A percentile compares a stretch with the other conserved stretches of the same genome.
Conservation (phyloP, 2,888 invertebrate species). For the Spialia ferax region DNA sequence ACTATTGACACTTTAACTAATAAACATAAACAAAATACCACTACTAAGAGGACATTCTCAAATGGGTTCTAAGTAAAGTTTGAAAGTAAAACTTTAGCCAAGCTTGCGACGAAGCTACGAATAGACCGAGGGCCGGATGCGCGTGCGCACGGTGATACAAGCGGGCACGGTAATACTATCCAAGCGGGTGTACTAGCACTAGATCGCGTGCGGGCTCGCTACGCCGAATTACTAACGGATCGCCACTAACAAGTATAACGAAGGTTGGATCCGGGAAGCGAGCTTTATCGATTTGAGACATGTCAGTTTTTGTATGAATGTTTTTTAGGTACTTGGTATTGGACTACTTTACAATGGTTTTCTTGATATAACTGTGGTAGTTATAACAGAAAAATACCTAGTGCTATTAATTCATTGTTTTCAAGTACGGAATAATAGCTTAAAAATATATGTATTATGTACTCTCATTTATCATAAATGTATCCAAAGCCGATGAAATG, state of each 20-base stretch:
- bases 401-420: too few relatives aligned
- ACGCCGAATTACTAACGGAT: conserved; percentile 52
- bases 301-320: too few relatives aligned
- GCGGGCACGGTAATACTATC: too few relatives aligned
- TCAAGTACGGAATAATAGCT: too few relatives aligned
- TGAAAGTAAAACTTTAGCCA: conserved; percentile 29
- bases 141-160: conserved; percentile 54
- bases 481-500: too few relatives aligned
- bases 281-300: background rate
- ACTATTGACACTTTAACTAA: too few relatives aligned
- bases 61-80: background rate
- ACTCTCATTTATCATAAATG: too few relatives aligned
- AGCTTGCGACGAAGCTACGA: conserved; percentile 10
- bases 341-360: too few relatives aligned
- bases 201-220: conserved; percentile 53
- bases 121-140: conserved; percentile 56
- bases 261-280: background rate
- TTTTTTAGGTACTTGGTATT: too few relatives aligned
- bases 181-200: conserved; percentile 46
- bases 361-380: too few relatives aligned
- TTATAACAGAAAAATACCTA: too few relatives aligned
- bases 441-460: too few relatives aligned
- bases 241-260: conserved; percentile 34
- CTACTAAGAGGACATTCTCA: background rate
- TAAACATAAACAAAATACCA: background rate